Evolutionary conservation across 2,797 vertebrate genomes (phyloP).

Genomic region (Pipistrellus nathusii): DNA sequence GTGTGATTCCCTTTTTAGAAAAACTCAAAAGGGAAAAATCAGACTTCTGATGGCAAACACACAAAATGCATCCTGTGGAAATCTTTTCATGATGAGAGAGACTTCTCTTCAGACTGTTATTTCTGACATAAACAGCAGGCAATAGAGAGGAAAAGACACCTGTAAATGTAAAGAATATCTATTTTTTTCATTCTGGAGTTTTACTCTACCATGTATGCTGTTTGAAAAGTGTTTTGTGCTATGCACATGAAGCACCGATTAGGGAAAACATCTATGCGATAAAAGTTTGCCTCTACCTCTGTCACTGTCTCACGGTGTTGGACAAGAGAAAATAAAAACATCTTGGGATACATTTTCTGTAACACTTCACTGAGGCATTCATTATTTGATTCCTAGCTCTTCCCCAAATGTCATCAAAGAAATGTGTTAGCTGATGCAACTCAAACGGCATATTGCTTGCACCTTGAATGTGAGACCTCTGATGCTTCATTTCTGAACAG

Average conservation of each 20-base stretch:
- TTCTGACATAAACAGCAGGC: neutral
- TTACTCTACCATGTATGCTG: neutral
- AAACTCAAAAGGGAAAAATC: neutral
- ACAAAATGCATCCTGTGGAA: neutral
- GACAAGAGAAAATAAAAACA: neutral
- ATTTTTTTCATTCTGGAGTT: neutral
- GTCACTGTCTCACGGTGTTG: neutral
- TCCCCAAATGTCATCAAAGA: neutral
- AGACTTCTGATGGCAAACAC: neutral
- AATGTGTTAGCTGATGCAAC: neutral
- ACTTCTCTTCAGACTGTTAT: neutral
- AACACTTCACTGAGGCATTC: neutral
- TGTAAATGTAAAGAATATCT: neutral
- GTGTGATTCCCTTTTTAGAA: neutral
- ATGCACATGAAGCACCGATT: neutral
- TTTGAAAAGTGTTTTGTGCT: neutral
- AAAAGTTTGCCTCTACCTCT: neutral
- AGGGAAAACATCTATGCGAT: neutral
- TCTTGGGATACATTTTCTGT: neutral
- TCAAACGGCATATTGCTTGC: neutral
- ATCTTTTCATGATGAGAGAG: constrained; percentile 1
- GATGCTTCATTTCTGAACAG: neutral
- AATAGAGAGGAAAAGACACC: neutral
- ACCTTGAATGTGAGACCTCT: neutral
- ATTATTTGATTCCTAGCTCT: neutral